Evolutionary conservation across 2,113 vertebrate species (phyloP).

Genomic region (Hiodon alosoides): DNA sequence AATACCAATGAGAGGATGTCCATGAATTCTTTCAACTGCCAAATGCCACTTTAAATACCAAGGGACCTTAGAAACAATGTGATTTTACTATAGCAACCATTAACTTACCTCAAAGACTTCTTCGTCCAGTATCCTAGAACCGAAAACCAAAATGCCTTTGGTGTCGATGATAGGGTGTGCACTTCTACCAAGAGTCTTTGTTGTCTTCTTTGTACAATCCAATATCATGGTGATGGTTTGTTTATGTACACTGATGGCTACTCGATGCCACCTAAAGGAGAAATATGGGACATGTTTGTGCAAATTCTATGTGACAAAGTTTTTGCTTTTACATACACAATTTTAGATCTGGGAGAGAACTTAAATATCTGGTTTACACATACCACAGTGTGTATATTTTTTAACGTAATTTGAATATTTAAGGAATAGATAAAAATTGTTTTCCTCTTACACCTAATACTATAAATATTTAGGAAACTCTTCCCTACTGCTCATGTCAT

Average conservation of each 20-base stretch:
- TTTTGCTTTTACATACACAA: neutral
- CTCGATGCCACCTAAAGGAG: constrained; percentile 82
- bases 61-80: neutral
- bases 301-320: constrained; percentile 32
- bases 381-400: too few species aligned
- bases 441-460: too few species aligned
- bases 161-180: constrained; percentile 80
- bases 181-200: constrained; percentile 74
- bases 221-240: constrained; percentile 87
- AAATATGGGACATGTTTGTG: constrained; percentile 36
- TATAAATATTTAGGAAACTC: too few species aligned
- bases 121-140: constrained; percentile 93
- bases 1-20: too few species aligned
- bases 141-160: constrained; percentile 93
- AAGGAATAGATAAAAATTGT: too few species aligned
- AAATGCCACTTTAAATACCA: too few species aligned
- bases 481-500: too few species aligned
- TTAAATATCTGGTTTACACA: too few species aligned
- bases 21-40: too few species aligned
- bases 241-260: constrained; percentile 87
- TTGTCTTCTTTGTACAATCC: constrained; percentile 90
- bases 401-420: too few species aligned
- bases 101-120: constrained; percentile 91
- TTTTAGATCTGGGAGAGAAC: neutral
- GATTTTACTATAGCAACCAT: neutral